Percentiles rank a stretch among this genome's conserved stretches.
phyloP scores from a whole-genome alignment of 1,140 invertebrate genomes.

The Triops cancriformis region DNA sequence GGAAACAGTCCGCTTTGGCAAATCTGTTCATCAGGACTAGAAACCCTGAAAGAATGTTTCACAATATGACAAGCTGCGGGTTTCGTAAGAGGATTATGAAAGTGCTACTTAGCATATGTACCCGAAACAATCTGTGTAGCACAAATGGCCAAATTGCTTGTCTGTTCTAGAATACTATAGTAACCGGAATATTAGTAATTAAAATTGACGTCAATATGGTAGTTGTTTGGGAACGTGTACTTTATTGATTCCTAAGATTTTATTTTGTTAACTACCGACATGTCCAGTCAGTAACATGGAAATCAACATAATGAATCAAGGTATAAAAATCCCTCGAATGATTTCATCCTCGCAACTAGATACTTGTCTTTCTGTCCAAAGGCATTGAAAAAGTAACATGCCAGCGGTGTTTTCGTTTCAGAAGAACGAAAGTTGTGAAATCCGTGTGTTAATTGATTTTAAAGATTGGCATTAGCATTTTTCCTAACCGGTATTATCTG shows the following conservation, averaged over 20 bases:
- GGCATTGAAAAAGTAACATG: no score
- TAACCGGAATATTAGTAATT: not conserved
- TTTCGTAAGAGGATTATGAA: no score
- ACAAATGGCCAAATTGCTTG: not conserved
- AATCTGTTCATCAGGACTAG: not conserved
- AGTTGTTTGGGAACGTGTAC: not conserved
- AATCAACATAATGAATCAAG: no score
- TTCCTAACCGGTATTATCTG: not conserved
- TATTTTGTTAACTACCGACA: no score
- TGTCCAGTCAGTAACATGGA: no score
- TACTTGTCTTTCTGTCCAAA: no score
- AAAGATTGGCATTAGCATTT: not conserved
- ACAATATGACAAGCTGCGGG: not conserved
- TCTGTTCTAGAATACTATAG: not conserved
- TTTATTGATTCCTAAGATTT: not conserved
- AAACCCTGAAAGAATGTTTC: not conserved
- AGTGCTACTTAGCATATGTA: not conserved
- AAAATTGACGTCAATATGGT: not conserved
- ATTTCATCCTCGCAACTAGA: no score
- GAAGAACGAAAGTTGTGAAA: not conserved
- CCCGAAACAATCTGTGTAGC: not conserved
- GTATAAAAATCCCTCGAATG: no score
- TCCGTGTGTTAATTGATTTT: conserved; percentile 6
- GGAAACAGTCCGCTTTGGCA: not conserved
- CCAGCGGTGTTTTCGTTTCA: no score